Conservation (phyloP, 2,113 vertebrate genomes). For the Macquaria australasica region DNA sequence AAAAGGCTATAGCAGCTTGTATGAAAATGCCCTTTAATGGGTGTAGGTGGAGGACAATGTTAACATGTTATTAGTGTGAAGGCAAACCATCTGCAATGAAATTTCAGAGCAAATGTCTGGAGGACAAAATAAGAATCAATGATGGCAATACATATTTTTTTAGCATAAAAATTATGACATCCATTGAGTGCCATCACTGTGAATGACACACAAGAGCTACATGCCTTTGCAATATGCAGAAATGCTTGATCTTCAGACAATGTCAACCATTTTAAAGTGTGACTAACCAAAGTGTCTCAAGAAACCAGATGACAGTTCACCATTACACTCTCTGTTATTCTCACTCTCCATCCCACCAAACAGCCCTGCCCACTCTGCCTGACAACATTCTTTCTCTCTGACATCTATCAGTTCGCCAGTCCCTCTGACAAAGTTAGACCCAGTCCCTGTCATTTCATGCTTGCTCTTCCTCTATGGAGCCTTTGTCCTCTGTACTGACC, state of each 20-base stretch:
- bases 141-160: not conserved
- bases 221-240: conserved; percentile 27
- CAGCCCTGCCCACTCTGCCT: conserved; percentile 61
- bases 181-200: conserved; percentile 5
- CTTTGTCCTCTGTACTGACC: conserved; percentile 84
- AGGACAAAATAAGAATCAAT: not conserved
- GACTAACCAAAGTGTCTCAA: conserved; percentile 6
- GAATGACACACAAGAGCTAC: conserved; percentile 22
- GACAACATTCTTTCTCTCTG: conserved; percentile 19
- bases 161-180: conserved; percentile 6
- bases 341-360: conserved; percentile 41
- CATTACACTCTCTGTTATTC: conserved; percentile 17
- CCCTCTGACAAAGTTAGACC: conserved; percentile 25
- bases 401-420: conserved; percentile 13
- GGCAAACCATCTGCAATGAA: not conserved
- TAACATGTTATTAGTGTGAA: conserved; percentile 1
- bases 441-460: conserved; percentile 34
- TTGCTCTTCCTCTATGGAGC: conserved; percentile 43
- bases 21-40: conserved; percentile 44
- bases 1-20: not conserved
- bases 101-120: not conserved
- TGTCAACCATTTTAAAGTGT: conserved; percentile 13
- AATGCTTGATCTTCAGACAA: conserved; percentile 9
- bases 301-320: conserved; percentile 32
- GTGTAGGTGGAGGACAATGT: conserved; percentile 7